These are phyloP conservation scores for Antrozous pallidus DNA, from an alignment of 2,797 vertebrate species.

Conservation along the genomic window DNA sequence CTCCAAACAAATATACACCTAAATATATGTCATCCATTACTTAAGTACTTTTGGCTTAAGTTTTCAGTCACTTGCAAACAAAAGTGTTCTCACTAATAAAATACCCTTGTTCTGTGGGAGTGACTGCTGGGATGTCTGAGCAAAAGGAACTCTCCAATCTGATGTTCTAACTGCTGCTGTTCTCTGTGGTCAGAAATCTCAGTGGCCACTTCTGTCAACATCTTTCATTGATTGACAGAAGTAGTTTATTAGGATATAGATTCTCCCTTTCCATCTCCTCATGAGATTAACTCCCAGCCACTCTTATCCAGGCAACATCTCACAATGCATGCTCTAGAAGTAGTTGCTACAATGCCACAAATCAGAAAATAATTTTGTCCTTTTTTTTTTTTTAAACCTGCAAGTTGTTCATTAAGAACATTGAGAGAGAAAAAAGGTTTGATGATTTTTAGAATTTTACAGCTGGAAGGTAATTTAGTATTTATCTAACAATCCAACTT, in stretches of 20 bases:
- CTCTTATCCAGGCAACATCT: neutral
- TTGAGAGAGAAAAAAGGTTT: neutral
- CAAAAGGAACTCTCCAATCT: neutral
- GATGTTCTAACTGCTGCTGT: neutral
- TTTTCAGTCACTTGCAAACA: neutral
- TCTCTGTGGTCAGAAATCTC: neutral
- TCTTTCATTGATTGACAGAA: neutral
- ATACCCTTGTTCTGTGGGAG: neutral
- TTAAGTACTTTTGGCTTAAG: neutral
- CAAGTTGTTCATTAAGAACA: neutral
- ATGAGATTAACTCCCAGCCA: neutral
- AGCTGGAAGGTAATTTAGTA: neutral
- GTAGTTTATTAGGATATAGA: neutral
- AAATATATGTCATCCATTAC: neutral
- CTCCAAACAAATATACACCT: slow-evolving; percentile 24
- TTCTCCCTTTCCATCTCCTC: neutral
- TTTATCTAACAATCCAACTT: slow-evolving; percentile 1
- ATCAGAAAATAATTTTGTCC: neutral
- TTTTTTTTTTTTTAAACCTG: neutral
- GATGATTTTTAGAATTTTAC: slow-evolving; percentile 11
- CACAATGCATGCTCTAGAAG: neutral
- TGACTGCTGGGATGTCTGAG: neutral
- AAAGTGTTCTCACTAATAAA: neutral
- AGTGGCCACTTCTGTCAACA: neutral
- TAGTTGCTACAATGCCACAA: neutral